Percentiles rank a stretch among this genome's conserved stretches.
Evolutionary conservation across 2,113 vertebrate genomes (phyloP).

Genomic region (Lethenteron reissneri): DNA sequence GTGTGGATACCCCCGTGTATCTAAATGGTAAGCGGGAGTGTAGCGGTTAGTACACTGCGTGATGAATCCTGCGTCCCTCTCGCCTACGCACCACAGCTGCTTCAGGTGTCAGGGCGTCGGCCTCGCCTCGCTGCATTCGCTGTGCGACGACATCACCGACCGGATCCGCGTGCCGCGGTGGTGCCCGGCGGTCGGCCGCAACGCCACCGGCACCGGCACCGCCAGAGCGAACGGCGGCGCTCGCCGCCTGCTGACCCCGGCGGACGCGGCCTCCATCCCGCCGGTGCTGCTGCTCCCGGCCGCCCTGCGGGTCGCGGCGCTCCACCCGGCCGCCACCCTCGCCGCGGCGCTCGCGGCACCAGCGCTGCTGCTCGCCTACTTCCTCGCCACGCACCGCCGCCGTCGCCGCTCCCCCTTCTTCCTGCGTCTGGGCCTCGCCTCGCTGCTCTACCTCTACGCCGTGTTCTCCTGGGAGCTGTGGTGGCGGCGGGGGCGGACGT

Average conservation of each 20-base stretch:
- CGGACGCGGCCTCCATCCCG: constrained; percentile 55
- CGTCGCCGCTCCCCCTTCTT: constrained; percentile 74
- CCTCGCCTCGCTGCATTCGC: too few relatives aligned
- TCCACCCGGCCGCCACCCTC: constrained; percentile 51
- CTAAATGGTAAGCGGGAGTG: too few relatives aligned
- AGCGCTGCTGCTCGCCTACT: constrained; percentile 61
- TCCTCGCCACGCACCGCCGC: constrained; percentile 68
- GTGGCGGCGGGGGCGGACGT: constrained; percentile 24
- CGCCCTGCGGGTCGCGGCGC: constrained; percentile 49
- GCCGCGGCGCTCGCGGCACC: constrained; percentile 42
- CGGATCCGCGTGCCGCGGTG: constrained; percentile 68
- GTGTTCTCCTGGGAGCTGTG: constrained; percentile 28
- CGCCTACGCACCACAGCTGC: too few relatives aligned
- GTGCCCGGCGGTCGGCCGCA: constrained; percentile 5
- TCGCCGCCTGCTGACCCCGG: constrained; percentile 15
- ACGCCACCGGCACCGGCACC: too few relatives aligned
- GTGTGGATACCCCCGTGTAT: too few relatives aligned
- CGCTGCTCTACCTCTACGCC: constrained; percentile 74
- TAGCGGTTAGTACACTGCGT: too few relatives aligned
- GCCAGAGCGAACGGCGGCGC: constrained; percentile 22
- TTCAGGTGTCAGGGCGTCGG: too few relatives aligned
- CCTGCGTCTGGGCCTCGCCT: constrained; percentile 73
- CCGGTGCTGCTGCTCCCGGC: constrained; percentile 57
- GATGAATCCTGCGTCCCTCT: too few relatives aligned
- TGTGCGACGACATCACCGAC: constrained; percentile 29